Evolutionary conservation across 2,888 invertebrate species (phyloP), one percentile per base, ranked within the genome.

Genomic region (Hirtodrosophila alboralis): DNA sequence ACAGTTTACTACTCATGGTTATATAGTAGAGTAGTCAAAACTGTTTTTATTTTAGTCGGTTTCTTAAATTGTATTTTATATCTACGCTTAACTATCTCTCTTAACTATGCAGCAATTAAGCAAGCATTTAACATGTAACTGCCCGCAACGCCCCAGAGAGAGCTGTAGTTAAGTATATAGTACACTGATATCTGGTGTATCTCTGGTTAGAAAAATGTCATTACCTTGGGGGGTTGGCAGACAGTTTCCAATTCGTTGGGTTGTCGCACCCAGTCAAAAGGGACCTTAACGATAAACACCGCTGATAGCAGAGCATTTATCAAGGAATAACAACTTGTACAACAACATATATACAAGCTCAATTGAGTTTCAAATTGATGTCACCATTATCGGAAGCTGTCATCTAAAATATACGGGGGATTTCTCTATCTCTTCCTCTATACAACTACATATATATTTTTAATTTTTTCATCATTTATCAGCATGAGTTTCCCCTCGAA

Each of bases 291-390:
- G 81, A 81, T 84, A 84, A 84, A 80, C 75, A 73, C 45, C 78
- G 66, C 76, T 81, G 84, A 81, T 81, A 81, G 84, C 78, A 38
- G 12, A 69, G 61, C 78, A 81, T 84, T 83, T 84, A 84, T 78
- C 84, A 84, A 69, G 66, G 57, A 66, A 66, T 40, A 73, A 73
- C 59, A 72, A 75, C 45, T 59, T 67, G 63, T 59, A 41, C 60
- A 61, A 37, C 10, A 63, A 56, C 62, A 45, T 14, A 21, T 27
- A 54, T 58, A 30, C 74, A 81, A 77, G 87, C 87, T 86, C 88
- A 89, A 89, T 89, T 88, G 88, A 84, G 88, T 88, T 89, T 85
- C 84, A 89, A 89, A 89, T 89, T 88, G 87, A 88, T 88, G 89
- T 88, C 87, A 86, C 80, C 81, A 75, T 88, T 89, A 89, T 89